Percentiles rank a stretch among this genome's conserved stretches.
phyloP scores from a whole-genome alignment of 2,113 vertebrate species.

The Cranoglanis bouderius region DNA sequence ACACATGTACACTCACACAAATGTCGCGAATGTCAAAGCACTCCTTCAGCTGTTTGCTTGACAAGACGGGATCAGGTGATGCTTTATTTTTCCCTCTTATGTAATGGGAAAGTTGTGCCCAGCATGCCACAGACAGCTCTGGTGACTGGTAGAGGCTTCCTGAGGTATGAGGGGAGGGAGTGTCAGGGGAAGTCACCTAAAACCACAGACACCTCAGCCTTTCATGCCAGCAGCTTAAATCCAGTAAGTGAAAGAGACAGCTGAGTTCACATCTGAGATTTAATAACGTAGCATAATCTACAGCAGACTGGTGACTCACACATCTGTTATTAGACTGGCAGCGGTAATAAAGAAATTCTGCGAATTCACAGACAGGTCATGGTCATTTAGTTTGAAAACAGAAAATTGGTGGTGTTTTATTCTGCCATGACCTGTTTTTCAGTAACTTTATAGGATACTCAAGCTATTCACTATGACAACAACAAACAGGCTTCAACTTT shows the following conservation, averaged over 20 bases:
- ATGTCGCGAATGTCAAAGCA: conserved; percentile 58
- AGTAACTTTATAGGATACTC: neutral
- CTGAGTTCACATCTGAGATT: conserved; percentile 29
- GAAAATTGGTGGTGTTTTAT: neutral
- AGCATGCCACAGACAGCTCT: conserved; percentile 2
- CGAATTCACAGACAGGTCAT: conserved; percentile 3
- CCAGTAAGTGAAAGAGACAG: conserved; percentile 12
- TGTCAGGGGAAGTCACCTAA: conserved; percentile 26
- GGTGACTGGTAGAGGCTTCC: conserved; percentile 33
- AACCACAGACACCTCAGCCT: conserved; percentile 15
- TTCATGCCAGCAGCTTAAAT: neutral
- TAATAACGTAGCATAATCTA: conserved; percentile 23
- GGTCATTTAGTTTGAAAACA: neutral
- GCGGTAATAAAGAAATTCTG: conserved; percentile 19
- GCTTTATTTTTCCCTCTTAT: conserved; percentile 38
- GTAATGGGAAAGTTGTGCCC: conserved; percentile 34
- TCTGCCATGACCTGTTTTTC: neutral
- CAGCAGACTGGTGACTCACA: conserved; percentile 31
- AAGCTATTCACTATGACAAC: neutral
- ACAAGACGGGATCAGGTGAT: conserved; percentile 56
- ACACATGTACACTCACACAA: conserved; percentile 26
- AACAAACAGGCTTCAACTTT: neutral
- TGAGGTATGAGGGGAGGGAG: conserved; percentile 19
- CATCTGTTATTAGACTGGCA: conserved; percentile 1
- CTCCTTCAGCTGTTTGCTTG: conserved; percentile 49